Evolutionary conservation across 2,888 invertebrate genomes (phyloP).

Genomic region (Eurois occulta): DNA sequence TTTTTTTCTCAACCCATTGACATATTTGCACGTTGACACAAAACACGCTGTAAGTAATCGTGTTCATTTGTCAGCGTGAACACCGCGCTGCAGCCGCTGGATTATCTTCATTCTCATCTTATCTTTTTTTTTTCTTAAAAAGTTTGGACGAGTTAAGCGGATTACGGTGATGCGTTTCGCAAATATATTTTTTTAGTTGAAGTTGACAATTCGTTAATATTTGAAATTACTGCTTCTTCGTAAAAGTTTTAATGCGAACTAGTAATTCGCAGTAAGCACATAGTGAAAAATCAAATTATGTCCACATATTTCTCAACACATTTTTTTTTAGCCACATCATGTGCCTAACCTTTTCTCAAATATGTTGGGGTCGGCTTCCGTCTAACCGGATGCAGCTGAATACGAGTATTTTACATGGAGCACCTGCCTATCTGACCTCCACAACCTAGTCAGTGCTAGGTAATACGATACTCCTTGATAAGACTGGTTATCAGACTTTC

Average conservation of each 20-base stretch:
- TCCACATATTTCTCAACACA: too few species aligned
- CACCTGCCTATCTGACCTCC: too few species aligned
- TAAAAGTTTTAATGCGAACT: too few species aligned
- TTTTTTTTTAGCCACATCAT: too few species aligned
- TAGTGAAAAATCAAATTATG: background rate
- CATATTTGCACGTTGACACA: conserved; percentile 67
- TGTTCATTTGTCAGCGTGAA: conserved; percentile 76
- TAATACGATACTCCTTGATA: too few species aligned
- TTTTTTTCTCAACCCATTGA: conserved; percentile 44
- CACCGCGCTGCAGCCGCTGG: conserved; percentile 59
- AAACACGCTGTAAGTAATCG: conserved; percentile 75
- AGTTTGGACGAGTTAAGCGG: conserved; percentile 51
- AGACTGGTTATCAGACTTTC: too few species aligned
- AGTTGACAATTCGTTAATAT: conserved; percentile 27
- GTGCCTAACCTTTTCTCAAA: too few species aligned
- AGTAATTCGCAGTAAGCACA: too few species aligned
- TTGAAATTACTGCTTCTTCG: background rate
- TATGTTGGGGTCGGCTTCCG: too few species aligned
- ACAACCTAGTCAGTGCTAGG: too few species aligned
- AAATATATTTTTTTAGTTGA: conserved; percentile 52
- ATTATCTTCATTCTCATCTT: conserved; percentile 75
- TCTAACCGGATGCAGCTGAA: too few species aligned
- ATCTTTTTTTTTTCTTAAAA: conserved; percentile 65
- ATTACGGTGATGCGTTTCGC: conserved; percentile 42
- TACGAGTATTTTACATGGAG: too few species aligned